phyloP scores from a whole-genome alignment of 2,797 vertebrate genomes.

The Eidolon dupreanum region DNA sequence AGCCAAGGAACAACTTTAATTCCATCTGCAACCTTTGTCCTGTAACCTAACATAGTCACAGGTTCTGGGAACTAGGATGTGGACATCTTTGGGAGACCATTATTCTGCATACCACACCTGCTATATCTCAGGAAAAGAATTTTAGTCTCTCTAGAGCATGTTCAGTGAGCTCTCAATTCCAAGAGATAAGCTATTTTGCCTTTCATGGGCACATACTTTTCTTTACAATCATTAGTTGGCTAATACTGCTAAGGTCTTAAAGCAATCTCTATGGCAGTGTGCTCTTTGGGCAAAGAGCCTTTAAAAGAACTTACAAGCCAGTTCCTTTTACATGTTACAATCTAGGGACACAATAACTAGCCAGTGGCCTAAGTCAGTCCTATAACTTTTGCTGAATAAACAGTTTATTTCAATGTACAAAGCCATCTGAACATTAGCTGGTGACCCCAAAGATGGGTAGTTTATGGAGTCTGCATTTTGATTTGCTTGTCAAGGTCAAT shows the following conservation, averaged over 20 bases:
- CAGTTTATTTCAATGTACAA: conserved; percentile 3
- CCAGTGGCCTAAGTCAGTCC: background rate
- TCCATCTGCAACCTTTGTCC: background rate
- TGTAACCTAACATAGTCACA: background rate
- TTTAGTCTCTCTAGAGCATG: background rate
- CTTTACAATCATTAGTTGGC: background rate
- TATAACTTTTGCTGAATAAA: conserved; percentile 15
- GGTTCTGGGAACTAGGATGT: background rate
- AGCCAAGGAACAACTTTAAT: background rate
- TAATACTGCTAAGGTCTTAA: background rate
- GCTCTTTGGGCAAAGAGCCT: background rate
- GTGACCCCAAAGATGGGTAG: background rate
- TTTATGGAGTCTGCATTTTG: background rate
- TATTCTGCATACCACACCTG: background rate
- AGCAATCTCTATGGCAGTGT: background rate
- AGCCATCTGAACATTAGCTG: background rate
- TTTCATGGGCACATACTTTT: background rate
- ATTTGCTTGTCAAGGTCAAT: background rate
- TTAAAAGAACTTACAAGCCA: background rate
- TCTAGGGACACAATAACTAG: background rate
- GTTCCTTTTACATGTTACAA: background rate
- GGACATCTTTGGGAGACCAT: background rate
- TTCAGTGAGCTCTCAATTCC: background rate
- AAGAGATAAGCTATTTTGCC: background rate
- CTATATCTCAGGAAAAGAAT: background rate